Conservation (phyloP, 2,888 invertebrate genomes). For the Oscheius sp. region DNA sequence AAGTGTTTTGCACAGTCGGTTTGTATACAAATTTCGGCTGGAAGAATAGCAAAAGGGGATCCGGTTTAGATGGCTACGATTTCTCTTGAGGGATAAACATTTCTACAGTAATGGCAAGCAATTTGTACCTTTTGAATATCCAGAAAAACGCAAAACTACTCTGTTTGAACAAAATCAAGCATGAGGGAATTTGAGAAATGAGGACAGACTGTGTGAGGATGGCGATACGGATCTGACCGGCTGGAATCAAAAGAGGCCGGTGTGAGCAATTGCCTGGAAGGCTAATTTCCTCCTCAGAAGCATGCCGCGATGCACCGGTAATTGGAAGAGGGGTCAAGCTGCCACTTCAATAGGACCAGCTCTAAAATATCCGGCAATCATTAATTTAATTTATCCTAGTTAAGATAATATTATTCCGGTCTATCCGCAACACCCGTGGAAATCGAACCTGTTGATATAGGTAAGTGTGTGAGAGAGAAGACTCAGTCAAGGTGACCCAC, state of each 20-base stretch:
- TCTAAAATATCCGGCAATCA: slow-evolving; percentile 24
- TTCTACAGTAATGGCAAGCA: too few relatives aligned
- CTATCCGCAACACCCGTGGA: too few relatives aligned
- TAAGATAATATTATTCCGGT: too few relatives aligned
- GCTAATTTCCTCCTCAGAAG: slow-evolving; percentile 35
- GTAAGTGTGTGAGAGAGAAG: too few relatives aligned
- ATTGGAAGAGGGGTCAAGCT: slow-evolving; percentile 33
- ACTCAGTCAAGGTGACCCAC: neutral
- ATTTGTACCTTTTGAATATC: too few relatives aligned
- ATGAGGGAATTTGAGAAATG: neutral
- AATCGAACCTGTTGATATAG: too few relatives aligned
- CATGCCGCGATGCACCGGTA: slow-evolving; percentile 27
- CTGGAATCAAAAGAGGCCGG: slow-evolving; percentile 29
- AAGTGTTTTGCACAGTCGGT: too few relatives aligned
- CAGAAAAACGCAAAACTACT: neutral
- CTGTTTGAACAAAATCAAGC: slow-evolving; percentile 7
- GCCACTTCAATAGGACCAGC: slow-evolving; percentile 17
- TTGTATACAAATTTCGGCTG: neutral
- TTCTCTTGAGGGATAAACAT: too few relatives aligned
- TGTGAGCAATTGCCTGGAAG: slow-evolving; percentile 37
- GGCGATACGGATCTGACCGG: slow-evolving; percentile 8
- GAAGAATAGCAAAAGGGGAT: neutral
- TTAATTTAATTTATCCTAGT: neutral
- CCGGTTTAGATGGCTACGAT: neutral
- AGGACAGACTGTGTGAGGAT: slow-evolving; percentile 5